Conservation (phyloP, 2,888 invertebrate genomes). For the Unio pictorum region DNA sequence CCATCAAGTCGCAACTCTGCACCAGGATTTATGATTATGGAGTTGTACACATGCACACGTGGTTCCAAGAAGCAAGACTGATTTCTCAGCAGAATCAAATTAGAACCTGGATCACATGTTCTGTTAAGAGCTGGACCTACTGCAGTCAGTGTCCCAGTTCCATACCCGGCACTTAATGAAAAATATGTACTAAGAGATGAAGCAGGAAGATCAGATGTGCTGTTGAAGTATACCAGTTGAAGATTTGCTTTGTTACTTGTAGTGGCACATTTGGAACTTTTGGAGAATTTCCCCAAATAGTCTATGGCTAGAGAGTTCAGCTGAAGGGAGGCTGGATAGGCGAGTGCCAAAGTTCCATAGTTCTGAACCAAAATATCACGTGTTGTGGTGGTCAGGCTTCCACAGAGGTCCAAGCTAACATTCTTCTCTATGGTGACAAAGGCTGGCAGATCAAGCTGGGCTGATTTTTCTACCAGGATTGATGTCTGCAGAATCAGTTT, state of each 20-base stretch:
- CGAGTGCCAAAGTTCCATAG: constrained; percentile 28
- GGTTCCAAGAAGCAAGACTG: constrained; percentile 42
- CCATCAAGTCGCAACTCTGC: constrained; percentile 41
- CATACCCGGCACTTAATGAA: constrained; percentile 17
- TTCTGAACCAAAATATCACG: constrained; percentile 29
- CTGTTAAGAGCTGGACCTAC: constrained; percentile 18
- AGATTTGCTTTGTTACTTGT: constrained; percentile 17
- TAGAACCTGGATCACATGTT: background rate
- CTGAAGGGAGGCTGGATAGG: constrained; percentile 30
- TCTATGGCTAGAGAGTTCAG: constrained; percentile 30
- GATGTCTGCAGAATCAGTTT: constrained; percentile 26
- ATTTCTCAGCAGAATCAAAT: constrained; percentile 27
- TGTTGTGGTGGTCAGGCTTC: constrained; percentile 31
- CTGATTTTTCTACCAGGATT: constrained; percentile 31
- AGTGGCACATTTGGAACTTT: constrained; percentile 25
- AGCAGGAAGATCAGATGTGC: background rate
- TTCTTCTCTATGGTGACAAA: constrained; percentile 33
- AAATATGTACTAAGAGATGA: constrained; percentile 10
- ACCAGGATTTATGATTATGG: constrained; percentile 41
- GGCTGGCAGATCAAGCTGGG: constrained; percentile 40
- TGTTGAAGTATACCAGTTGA: constrained; percentile 24
- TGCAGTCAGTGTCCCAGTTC: constrained; percentile 9
- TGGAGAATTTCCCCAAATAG: constrained; percentile 32
- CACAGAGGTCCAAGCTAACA: constrained; percentile 42
- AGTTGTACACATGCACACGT: constrained; percentile 22